phyloP scores from a whole-genome alignment of 2,113 vertebrate genomes.

The Setophaga kirtlandii region DNA sequence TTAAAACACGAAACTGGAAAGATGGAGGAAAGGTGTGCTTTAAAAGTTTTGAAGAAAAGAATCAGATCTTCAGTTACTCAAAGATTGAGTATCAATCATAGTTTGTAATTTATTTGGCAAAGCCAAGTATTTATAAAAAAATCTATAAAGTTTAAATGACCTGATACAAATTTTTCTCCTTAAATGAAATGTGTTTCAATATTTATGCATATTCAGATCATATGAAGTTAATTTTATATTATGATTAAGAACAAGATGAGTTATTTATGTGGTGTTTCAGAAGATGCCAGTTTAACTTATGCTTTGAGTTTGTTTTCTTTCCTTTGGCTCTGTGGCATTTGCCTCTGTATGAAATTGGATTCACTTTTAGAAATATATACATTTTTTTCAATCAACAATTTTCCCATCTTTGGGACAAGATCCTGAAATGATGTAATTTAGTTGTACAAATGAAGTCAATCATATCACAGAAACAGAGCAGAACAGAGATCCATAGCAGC shows the following conservation, averaged over 20 bases:
- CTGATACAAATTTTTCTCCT: not conserved
- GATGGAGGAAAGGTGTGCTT: not conserved
- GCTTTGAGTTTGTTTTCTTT: not conserved
- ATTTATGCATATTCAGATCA: not conserved
- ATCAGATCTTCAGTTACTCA: not conserved
- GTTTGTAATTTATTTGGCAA: not conserved
- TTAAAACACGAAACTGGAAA: not conserved
- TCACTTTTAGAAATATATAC: not conserved
- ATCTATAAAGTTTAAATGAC: not conserved
- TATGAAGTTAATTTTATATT: not conserved
- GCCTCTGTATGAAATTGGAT: not conserved
- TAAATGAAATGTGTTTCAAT: not conserved
- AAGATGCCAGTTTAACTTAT: not conserved
- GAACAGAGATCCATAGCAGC: not conserved
- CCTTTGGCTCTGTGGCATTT: not conserved
- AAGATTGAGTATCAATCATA: not conserved
- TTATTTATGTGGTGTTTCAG: not conserved
- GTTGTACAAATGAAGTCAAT: not conserved
- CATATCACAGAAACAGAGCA: not conserved
- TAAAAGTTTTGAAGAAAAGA: not conserved
- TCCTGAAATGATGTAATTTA: not conserved
- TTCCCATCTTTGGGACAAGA: not conserved
- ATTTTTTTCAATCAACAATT: not conserved
- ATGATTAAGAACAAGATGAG: not conserved
- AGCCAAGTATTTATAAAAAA: not conserved